Evolutionary conservation across 2,888 invertebrate species (phyloP), one percentile per base, ranked within the genome.

Genomic region (Sthenelais limicola): DNA sequence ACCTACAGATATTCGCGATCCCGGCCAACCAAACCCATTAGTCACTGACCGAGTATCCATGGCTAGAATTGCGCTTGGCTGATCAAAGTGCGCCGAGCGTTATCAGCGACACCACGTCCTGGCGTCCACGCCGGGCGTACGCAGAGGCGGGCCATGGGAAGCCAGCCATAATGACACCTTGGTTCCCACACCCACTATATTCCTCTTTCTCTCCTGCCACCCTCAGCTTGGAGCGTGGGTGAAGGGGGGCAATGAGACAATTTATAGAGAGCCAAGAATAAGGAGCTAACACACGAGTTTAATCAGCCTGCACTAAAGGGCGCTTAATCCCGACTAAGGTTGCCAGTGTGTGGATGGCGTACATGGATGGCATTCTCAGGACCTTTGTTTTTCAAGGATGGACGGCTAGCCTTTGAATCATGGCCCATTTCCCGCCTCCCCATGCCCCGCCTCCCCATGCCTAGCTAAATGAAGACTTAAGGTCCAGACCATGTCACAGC

Each of bases 101-200:
- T 62, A 62, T 62, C 62, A 43, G 21, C 62, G 62, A 62, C 62
- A 62, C 62, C 62, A 62, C n/a, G n/a, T n/a, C n/a, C n/a, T n/a
- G n/a, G n/a, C n/a, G n/a, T n/a, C n/a, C n/a, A n/a, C 62, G 62
- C 35, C 62, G 38, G 35, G 62, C 62, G 62, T 35, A 5, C 26
- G 49, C 21, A 18, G 43, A 18, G 43, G 18, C 12, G 43, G 43
- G 43, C 15, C 9, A 18, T 43, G 18, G 43, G 43, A 18, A 18
- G 43, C 15, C n/a, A 51, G 9, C 5, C n/a, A 35, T 62, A 62
- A 62, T 62, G 35, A 62, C 62, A 62, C 62, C 26, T 38, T 62
- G 62, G n/a, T 62, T 43, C 26, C 26, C 21, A 7, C 38, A n/a
- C 28, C 28, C 7, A 15, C 33, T 24, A 15, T 30, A n/a, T 24